Evolutionary conservation across 2,797 vertebrate species (phyloP).

Genomic region (Etheostoma nigrum): DNA sequence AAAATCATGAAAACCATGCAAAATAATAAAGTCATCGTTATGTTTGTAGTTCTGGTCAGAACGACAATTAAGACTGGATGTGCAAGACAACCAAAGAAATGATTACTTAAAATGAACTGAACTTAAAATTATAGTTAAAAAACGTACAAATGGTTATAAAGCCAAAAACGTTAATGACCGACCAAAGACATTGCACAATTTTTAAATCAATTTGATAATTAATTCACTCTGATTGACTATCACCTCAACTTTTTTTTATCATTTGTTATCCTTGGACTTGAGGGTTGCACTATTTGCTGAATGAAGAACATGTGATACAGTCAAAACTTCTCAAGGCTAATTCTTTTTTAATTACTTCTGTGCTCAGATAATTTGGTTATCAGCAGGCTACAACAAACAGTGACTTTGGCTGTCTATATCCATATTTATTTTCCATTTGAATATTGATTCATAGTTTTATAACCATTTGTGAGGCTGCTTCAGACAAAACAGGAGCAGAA

Average conservation of each 20-base stretch:
- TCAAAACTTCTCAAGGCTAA: too few relatives aligned
- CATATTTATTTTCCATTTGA: neutral
- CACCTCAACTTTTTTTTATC: neutral
- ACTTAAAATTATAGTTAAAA: neutral
- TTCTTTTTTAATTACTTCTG: neutral
- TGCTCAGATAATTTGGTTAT: neutral
- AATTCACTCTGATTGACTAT: neutral
- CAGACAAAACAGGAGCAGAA: neutral
- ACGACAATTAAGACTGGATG: neutral
- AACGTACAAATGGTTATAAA: slow-evolving; percentile 3
- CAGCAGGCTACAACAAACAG: neutral
- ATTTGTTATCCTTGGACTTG: too few relatives aligned
- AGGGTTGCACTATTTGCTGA: neutral
- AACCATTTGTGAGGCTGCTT: slow-evolving; percentile 21
- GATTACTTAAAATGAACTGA: neutral
- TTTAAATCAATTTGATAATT: neutral
- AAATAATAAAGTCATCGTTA: neutral
- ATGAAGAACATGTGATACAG: too few relatives aligned
- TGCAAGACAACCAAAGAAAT: neutral
- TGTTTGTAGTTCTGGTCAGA: neutral
- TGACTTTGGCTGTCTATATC: neutral
- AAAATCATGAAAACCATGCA: neutral
- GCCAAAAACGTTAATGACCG: neutral
- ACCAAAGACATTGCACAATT: neutral
- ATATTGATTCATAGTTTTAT: neutral